Evolutionary conservation across 2,797 vertebrate genomes (phyloP).

Genomic region (Sardinella longiceps): DNA sequence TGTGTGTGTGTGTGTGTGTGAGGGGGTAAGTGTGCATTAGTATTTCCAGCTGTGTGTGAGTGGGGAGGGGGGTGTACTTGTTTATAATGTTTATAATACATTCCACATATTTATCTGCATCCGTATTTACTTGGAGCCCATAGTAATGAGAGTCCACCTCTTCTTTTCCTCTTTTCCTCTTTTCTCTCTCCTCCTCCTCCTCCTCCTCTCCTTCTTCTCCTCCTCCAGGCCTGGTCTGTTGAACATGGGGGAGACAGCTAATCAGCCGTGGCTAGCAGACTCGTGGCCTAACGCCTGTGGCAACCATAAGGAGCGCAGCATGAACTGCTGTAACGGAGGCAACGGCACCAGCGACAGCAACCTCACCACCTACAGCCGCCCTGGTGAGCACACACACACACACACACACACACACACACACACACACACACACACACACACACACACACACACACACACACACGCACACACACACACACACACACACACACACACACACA

Average conservation of each 20-base stretch:
- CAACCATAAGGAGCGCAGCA: conserved; percentile 92
- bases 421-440: background rate
- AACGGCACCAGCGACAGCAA: conserved; percentile 92
- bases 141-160: background rate
- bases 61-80: too few species aligned
- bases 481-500: background rate
- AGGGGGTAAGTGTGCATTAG: background rate
- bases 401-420: background rate
- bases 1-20: background rate
- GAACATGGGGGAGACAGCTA: conserved; percentile 86
- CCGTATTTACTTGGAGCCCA: background rate
- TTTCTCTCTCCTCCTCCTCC: background rate
- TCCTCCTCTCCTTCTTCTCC: background rate
- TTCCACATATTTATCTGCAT: background rate
- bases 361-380: conserved; percentile 92
- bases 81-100: background rate
- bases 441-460: background rate
- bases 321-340: conserved; percentile 89
- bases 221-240: conserved; percentile 86
- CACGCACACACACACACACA: background rate
- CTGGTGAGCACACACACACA: conserved; percentile 76
- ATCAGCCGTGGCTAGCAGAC: conserved; percentile 91
- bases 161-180: too few species aligned
- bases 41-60: background rate
- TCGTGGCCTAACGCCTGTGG: conserved; percentile 91